Percentiles rank a stretch among this genome's conserved stretches.
phyloP scores from a whole-genome alignment of 2,888 invertebrate species.

The Rhabditoides inermis region DNA sequence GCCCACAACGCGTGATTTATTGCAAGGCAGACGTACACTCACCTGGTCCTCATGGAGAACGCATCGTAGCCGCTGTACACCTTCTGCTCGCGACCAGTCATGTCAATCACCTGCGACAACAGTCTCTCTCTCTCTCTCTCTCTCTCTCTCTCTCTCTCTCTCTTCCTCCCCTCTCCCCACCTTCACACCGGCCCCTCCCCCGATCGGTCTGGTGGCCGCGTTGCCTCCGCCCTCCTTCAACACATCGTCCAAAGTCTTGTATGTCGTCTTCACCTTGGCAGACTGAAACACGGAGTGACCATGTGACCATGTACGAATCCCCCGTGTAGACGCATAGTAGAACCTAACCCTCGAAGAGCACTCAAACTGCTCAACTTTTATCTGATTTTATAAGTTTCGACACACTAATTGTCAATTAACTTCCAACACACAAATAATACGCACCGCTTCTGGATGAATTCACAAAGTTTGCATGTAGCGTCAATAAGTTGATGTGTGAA shows the following conservation, averaged over 20 bases:
- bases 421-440: slow-evolving; percentile 11
- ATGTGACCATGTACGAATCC: not conserved
- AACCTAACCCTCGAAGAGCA: no score
- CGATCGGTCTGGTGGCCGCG: not conserved
- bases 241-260: slow-evolving; percentile 57
- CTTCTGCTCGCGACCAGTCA: slow-evolving; percentile 90
- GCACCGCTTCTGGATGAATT: slow-evolving; percentile 23
- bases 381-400: no score
- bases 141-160: not conserved
- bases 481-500: no score
- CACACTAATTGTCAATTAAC: no score
- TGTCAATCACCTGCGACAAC: slow-evolving; percentile 74
- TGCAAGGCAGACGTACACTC: not conserved
- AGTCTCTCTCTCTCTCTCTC: not conserved
- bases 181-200: slow-evolving; percentile 5
- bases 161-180: slow-evolving; percentile 4
- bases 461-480: no score
- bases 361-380: no score
- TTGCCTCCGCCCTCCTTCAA: slow-evolving; percentile 51
- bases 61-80: slow-evolving; percentile 58
- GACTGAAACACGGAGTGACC: not conserved
- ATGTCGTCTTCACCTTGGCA: slow-evolving; percentile 31
- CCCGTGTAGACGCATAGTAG: no score
- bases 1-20: no score
- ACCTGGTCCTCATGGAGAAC: slow-evolving; percentile 41